These are phyloP conservation scores for Noctua pronuba DNA, from an alignment of 2,888 invertebrate species.

Conservation along the genomic window DNA sequence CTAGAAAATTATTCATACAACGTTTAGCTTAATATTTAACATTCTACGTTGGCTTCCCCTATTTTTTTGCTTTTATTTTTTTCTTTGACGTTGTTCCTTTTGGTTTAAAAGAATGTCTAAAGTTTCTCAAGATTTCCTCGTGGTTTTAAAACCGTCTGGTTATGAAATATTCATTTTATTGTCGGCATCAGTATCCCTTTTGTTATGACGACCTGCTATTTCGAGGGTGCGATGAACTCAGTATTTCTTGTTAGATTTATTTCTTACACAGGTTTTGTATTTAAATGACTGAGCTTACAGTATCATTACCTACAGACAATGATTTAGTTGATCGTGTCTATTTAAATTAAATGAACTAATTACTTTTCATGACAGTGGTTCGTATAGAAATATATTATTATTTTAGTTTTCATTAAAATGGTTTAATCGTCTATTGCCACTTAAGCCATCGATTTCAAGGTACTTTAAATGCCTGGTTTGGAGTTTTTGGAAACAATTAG, in stretches of 20 bases:
- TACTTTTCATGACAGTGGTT: not conserved
- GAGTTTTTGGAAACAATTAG: not conserved
- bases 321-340: not conserved
- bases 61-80: not conserved
- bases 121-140: conserved; percentile 5
- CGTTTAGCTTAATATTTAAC: conserved; percentile 10
- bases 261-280: conserved; percentile 8
- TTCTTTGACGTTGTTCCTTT: conserved; percentile 1
- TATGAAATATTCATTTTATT: conserved; percentile 29
- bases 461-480: not conserved
- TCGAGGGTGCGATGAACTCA: not conserved
- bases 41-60: not conserved
- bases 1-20: conserved; percentile 22
- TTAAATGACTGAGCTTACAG: conserved; percentile 16
- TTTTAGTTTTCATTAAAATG: not conserved
- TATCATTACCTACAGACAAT: conserved; percentile 13
- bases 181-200: not conserved
- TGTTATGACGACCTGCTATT: not conserved
- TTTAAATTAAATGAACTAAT: conserved; percentile 13
- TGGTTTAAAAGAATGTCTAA: conserved; percentile 7
- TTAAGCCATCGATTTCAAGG: no score
- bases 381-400: not conserved
- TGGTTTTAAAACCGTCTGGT: not conserved
- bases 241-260: conserved; percentile 6
- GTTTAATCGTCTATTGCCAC: not conserved